Base-by-base conservation (phyloP, 2,888 invertebrate species). In the Drosophila mettleri region DNA sequence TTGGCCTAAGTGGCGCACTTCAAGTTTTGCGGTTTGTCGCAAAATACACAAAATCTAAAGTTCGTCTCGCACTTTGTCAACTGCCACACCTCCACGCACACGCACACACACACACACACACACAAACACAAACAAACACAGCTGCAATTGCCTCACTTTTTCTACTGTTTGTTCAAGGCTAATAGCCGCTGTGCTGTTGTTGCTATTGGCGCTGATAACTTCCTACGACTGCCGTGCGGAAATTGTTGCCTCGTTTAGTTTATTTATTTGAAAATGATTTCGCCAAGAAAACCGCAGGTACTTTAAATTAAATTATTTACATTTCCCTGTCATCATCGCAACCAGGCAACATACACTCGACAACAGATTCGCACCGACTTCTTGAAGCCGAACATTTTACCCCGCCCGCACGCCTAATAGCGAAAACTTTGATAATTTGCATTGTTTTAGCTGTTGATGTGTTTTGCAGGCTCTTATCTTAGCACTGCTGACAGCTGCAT, bases 271-370 rank as follows among this genome's bases (percentile, higher is more conserved):
- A 72, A 82, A 80, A 86, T 74, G 58, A 79, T 83, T 79, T 69
- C 62, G 61, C 34, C 46, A 36, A 54, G 52, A 22, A 38, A 77
- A 77, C 74, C 73, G 68, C 86, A 86, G 78, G 80, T 83, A 83
- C 77, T 83, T 70, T 46, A 76, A 86, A 80, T 84, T 86, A 80
- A 86, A 84, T 83, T 73, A 84, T 80, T 80, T 84, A 78, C 84
- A 74, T 74, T 75, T 65, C 43, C 62, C 51, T 78, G 70, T 54
- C 64, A 69, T 61, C 83, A 54, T n/a, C 51, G 49, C 53, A 34
- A 51, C 14, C 27, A 39, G n/a, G 36, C 43, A 24, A 57, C 68
- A 54, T 39, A 53, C 53, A 57, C 53, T 58, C 53, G 43, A 43
- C 59, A 62, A 48, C 59, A 62, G 53, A 52, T 52, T 8, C 41